These are phyloP conservation scores for Trachurus trachurus DNA, from an alignment of 2,797 vertebrate genomes.

Conservation along the genomic window DNA sequence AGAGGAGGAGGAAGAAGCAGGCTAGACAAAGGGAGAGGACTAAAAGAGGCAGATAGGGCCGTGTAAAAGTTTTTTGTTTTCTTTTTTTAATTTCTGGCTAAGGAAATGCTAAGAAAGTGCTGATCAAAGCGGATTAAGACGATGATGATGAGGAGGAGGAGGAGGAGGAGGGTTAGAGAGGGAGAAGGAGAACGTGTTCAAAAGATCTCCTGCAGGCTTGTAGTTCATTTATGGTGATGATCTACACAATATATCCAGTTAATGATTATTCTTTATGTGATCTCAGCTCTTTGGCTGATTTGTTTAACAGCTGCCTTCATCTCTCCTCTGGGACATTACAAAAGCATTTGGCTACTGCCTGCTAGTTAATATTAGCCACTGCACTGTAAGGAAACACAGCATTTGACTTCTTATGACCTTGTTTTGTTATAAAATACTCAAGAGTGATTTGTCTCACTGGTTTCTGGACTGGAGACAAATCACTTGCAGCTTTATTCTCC, in stretches of 20 bases:
- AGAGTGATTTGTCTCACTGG: no score
- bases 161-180: background rate
- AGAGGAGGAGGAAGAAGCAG: slow-evolving; percentile 60
- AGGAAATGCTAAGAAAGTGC: background rate
- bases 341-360: background rate
- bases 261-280: background rate
- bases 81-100: background rate
- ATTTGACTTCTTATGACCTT: background rate
- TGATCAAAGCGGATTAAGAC: background rate
- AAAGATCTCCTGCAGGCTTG: background rate
- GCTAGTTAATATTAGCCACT: background rate
- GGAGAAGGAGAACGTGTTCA: slow-evolving; percentile 2
- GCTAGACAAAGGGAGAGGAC: slow-evolving; percentile 61
- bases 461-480: background rate
- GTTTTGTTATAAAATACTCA: no score
- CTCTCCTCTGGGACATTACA: slow-evolving; percentile 21
- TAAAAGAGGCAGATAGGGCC: slow-evolving; percentile 15
- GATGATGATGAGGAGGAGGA: background rate
- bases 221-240: background rate
- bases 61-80: no score
- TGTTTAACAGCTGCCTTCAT: slow-evolving; percentile 3
- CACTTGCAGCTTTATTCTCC: background rate
- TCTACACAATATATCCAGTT: background rate
- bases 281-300: slow-evolving; percentile 4
- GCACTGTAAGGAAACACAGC: background rate